Percentiles rank a stretch among this genome's conserved stretches.
phyloP scores from a whole-genome alignment of 2,113 vertebrate species.

The Regulus satrapa region DNA sequence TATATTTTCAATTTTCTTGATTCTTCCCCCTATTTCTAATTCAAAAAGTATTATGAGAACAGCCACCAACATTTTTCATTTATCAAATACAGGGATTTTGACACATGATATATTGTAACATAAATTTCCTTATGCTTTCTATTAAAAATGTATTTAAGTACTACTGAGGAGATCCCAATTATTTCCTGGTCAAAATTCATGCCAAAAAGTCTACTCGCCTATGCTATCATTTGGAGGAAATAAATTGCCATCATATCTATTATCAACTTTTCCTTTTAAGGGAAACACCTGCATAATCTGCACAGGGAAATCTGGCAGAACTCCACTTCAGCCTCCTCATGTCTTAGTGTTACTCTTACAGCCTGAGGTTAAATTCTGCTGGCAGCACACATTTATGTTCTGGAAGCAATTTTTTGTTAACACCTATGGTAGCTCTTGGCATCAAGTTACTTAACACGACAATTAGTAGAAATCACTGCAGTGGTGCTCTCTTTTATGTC shows the following conservation, averaged over 20 bases:
- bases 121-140: neutral
- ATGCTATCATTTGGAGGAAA: neutral
- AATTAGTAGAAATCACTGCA: conserved; percentile 16
- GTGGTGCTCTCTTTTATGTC: neutral
- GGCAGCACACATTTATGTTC: conserved; percentile 36
- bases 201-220: neutral
- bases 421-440: conserved; percentile 22
- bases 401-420: conserved; percentile 63
- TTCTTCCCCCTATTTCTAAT: neutral
- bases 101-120: neutral
- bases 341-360: conserved; percentile 12
- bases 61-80: conserved; percentile 12
- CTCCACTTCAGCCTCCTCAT: neutral
- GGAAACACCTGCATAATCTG: conserved; percentile 46
- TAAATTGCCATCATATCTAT: neutral
- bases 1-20: neutral
- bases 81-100: neutral
- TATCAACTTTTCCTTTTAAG: neutral
- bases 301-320: conserved; percentile 5
- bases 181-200: neutral
- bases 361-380: conserved; percentile 52
- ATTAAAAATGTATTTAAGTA: conserved; percentile 12
- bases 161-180: neutral
- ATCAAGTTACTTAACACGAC: conserved; percentile 18
- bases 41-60: neutral